Base-by-base conservation (phyloP, 2,888 invertebrate genomes). In the Carpatolechia fugitivella region DNA sequence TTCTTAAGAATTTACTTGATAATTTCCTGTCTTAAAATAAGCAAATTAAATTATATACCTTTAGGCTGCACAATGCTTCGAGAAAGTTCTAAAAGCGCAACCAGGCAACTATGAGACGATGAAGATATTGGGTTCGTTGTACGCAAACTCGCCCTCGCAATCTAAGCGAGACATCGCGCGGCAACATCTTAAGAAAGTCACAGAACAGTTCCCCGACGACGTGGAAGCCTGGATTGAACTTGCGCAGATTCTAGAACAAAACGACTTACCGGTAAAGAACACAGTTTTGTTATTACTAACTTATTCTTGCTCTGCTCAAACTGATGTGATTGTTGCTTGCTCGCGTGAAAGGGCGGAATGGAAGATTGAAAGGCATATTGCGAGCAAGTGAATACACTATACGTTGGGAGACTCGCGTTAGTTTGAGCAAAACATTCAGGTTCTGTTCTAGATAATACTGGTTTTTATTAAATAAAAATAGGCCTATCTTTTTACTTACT, bases 221-320 rank as follows among this genome's bases (percentile, higher is more conserved):
- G 97, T 99, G 1, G 99, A 99, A 81, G 99, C 99, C 0, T 99
- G 99, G 99, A 99, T 99, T 66, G 99, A 99, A 80, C 86, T 99
- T 62, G 99, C 99, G 0, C 99, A 99, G 90, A 98, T 99, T 78
- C 91, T 99, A 60, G 99, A 99, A 78, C 97, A 98, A 75, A 95
- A 95, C 65, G 99, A 99, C 90, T 91, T 97, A 55, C 92, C 92
- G 92, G 82, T 92, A 77, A 40, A 5, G 20, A 41, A 14, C 13
- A 14, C 1, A 20, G 1, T 29, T 44, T 10, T 44, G 11, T 41
- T 41, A 36, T 38, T n/a, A 1, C 13, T n/a, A 1, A 3, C 13
- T 16, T 18, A 40, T 18, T 13, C 31, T 38, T 29, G 20, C 18
- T 31, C 20, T 18, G 40, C 10, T 38, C 40, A n/a, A n/a, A n/a